These are phyloP conservation scores for Arbacia lixula DNA, from an alignment of 53 echinoderm and acorn worm species.

Conservation along the genomic window DNA sequence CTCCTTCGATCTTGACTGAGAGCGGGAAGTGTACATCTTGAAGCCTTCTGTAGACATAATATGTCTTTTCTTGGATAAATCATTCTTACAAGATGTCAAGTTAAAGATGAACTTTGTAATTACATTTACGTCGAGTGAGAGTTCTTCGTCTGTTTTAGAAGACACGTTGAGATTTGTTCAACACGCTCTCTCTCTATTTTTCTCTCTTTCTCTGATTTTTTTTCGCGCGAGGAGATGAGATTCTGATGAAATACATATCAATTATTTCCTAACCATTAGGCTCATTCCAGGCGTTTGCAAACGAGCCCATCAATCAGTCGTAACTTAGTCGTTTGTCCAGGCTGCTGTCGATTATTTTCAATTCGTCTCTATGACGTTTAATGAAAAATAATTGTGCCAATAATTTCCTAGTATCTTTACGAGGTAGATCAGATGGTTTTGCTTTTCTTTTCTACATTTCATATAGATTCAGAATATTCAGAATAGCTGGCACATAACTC, in stretches of 20 bases:
- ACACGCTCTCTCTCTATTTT: too few relatives aligned
- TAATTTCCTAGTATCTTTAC: too few relatives aligned
- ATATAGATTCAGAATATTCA: too few relatives aligned
- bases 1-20: not conserved
- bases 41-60: not conserved
- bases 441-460: too few relatives aligned
- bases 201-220: not conserved
- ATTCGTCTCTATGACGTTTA: too few relatives aligned
- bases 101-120: conserved; percentile 18
- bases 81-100: not conserved
- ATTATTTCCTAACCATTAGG: conserved; percentile 43
- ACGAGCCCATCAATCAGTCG: not conserved
- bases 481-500: too few relatives aligned
- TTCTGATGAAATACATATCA: conserved; percentile 51
- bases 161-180: not conserved
- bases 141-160: not conserved
- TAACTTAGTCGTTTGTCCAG: too few relatives aligned
- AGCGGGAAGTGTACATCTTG: not conserved
- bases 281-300: not conserved
- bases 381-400: too few relatives aligned
- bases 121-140: not conserved
- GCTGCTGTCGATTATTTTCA: too few relatives aligned
- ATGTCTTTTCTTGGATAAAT: not conserved
- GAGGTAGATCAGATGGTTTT: too few relatives aligned
- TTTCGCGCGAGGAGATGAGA: conserved; percentile 4